phyloP scores from a whole-genome alignment of 2,113 vertebrate genomes.

The Microcebus ravelobensis region DNA sequence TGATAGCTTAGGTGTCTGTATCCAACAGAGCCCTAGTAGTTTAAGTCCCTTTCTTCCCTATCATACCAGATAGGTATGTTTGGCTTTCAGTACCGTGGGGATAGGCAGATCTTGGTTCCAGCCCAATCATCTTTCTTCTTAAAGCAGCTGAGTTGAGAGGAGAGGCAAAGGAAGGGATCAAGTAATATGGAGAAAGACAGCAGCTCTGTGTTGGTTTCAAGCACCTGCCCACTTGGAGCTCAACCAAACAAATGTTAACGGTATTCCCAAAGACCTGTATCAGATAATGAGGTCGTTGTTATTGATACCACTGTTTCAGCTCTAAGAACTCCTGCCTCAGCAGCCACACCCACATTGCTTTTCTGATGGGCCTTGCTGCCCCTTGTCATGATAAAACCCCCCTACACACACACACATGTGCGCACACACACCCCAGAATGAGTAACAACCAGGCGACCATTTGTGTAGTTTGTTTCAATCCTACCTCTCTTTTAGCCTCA shows the following conservation, averaged over 20 bases:
- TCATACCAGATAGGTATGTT: neutral
- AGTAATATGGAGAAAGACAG: neutral
- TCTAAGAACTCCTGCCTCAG: no score
- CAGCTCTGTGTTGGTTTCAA: neutral
- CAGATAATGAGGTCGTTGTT: neutral
- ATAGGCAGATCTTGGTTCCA: neutral
- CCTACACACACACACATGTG: no score
- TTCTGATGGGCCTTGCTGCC: neutral
- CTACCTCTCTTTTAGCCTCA: neutral
- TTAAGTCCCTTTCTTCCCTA: neutral
- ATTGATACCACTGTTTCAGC: neutral
- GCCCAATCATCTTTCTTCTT: neutral
- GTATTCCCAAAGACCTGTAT: neutral
- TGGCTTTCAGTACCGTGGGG: neutral
- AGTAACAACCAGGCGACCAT: neutral
- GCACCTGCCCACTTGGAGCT: neutral
- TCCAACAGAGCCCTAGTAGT: neutral
- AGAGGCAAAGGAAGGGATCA: neutral
- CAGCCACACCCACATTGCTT: neutral
- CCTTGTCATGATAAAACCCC: fast-evolving
- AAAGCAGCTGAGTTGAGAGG: neutral
- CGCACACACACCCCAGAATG: neutral
- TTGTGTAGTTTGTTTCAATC: neutral
- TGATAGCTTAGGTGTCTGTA: neutral
- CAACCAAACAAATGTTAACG: neutral